phyloP scores from a whole-genome alignment of 2,797 vertebrate species.

The Paramormyrops hopkinsi region DNA sequence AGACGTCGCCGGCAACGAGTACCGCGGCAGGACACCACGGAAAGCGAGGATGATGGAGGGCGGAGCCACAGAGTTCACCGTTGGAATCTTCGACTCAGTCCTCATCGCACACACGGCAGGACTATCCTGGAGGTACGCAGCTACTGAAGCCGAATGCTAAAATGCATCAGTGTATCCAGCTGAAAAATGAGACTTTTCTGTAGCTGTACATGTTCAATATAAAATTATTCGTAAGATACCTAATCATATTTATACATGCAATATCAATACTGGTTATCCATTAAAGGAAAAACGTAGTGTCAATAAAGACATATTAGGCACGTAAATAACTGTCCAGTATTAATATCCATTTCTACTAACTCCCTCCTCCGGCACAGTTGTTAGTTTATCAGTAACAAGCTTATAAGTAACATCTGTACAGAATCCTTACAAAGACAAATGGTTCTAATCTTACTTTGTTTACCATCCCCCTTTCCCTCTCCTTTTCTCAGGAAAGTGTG shows the following conservation, averaged over 20 bases:
- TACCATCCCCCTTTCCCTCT: neutral
- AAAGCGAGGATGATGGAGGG: constrained; percentile 70
- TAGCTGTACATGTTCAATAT: neutral
- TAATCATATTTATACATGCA: neutral
- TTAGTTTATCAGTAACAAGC: neutral
- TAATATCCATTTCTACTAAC: neutral
- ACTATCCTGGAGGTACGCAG: constrained; percentile 61
- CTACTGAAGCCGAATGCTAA: neutral
- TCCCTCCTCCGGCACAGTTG: neutral
- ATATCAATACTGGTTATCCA: neutral
- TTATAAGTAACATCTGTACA: neutral
- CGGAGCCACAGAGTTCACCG: constrained; percentile 56
- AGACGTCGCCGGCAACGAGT: constrained; percentile 60
- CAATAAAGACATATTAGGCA: neutral
- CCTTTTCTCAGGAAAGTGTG: constrained; percentile 57
- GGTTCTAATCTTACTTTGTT: neutral
- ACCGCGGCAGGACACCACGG: constrained; percentile 66
- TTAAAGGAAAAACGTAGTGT: neutral
- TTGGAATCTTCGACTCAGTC: constrained; percentile 66
- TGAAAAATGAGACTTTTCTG: neutral
- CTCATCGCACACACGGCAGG: constrained; percentile 57
- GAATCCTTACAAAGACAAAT: neutral
- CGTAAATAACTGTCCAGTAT: neutral
- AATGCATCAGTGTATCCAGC: neutral
- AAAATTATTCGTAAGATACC: neutral